Conservation (phyloP, 2,113 vertebrate genomes). For the Arenaria interpres region DNA sequence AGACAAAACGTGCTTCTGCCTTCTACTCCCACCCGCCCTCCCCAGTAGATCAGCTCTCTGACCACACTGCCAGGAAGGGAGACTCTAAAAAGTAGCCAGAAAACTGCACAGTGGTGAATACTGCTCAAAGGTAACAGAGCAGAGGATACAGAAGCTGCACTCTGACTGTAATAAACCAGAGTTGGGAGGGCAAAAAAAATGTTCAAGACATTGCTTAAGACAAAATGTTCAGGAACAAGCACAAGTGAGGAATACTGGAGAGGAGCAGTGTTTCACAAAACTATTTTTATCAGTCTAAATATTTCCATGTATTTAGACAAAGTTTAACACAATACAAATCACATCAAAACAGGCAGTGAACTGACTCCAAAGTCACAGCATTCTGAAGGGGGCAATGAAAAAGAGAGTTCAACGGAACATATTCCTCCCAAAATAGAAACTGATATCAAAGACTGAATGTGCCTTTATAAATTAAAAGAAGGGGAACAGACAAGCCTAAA, state of each 20-base stretch:
- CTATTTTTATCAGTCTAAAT: constrained; percentile 13
- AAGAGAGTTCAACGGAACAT: background rate
- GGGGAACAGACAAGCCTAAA: constrained; percentile 27
- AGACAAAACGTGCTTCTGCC: background rate
- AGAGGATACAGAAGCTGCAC: background rate
- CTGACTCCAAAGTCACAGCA: background rate
- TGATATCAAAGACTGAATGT: background rate
- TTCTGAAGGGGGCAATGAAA: background rate
- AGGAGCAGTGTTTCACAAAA: background rate
- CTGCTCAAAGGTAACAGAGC: background rate
- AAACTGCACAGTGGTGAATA: background rate
- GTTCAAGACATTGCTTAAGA: background rate
- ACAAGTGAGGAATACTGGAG: background rate
- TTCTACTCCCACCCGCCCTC: background rate
- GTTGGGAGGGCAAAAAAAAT: background rate
- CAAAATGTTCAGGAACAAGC: background rate
- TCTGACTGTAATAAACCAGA: background rate
- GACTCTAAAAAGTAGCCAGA: background rate
- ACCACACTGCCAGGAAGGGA: background rate
- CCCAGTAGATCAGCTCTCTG: background rate
- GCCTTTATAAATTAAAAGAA: constrained; percentile 13
- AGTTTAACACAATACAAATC: constrained; percentile 11
- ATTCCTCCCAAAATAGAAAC: constrained; percentile 32
- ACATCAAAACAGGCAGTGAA: background rate
- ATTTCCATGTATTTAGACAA: constrained; percentile 31